Evolutionary conservation across 2,797 vertebrate species (phyloP).

Genomic region (Platyrinchus mystaceus): DNA sequence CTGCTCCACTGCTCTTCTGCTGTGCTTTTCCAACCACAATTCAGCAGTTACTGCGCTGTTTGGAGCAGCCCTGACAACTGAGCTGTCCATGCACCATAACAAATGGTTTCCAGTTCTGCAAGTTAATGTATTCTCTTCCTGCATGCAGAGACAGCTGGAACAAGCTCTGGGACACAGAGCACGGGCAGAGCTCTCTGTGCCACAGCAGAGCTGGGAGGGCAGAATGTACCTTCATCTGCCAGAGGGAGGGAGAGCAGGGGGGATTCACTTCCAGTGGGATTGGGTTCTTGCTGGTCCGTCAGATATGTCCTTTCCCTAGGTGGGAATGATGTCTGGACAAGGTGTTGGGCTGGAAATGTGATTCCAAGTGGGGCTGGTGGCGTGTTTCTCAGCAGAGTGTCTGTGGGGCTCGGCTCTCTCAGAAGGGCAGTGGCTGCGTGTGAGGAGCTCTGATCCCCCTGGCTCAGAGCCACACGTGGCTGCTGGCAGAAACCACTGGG

Average conservation of each 20-base stretch:
- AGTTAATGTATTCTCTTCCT: background rate
- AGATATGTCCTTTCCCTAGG: fast-evolving
- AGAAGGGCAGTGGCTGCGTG: background rate
- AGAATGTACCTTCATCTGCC: background rate
- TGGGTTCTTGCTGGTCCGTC: background rate
- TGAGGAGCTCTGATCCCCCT: background rate
- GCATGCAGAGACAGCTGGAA: background rate
- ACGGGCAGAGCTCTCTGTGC: background rate
- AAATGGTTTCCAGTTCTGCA: background rate
- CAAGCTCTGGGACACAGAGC: background rate
- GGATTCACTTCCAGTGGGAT: fast-evolving
- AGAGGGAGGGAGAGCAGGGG: background rate
- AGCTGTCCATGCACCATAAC: background rate
- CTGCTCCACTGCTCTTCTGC: background rate
- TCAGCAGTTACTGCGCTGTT: background rate
- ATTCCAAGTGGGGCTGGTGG: background rate
- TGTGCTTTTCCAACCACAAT: background rate
- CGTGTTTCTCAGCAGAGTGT: fast-evolving
- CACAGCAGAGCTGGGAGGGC: background rate
- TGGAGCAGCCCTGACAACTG: fast-evolving
- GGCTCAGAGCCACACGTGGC: background rate
- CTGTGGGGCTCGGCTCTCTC: background rate
- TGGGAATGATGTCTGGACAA: background rate
- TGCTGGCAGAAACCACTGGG: background rate
- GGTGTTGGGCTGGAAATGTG: background rate